Percentiles rank a stretch among this genome's conserved stretches.
Conservation (phyloP, 1,140 invertebrate species). For the Triops cancriformis region DNA sequence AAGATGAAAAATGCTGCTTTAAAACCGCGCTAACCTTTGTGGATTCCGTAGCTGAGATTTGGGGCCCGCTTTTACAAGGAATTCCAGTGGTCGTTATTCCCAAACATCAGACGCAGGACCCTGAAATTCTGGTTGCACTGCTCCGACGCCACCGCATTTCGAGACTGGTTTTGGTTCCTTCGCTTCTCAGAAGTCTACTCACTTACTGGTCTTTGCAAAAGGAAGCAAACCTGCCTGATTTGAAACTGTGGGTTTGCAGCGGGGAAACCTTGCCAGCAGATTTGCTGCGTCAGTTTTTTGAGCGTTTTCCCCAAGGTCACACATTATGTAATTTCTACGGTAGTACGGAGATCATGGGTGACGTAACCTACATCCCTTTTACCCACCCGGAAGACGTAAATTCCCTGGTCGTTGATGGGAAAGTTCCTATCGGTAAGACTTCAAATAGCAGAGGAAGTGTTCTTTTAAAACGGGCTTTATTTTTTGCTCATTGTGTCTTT, state of each 20-base stretch:
- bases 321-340: constrained; percentile 78
- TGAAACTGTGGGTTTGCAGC: constrained; percentile 72
- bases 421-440: constrained; percentile 67
- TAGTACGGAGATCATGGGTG: constrained; percentile 77
- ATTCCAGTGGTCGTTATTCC: constrained; percentile 58
- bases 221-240: constrained; percentile 40
- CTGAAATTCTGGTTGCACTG: constrained; percentile 55
- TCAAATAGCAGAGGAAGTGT: not conserved
- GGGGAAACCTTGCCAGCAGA: constrained; percentile 61
- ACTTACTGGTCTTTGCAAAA: constrained; percentile 50
- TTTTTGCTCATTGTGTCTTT: not conserved
- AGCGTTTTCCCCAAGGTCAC: constrained; percentile 51
- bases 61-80: constrained; percentile 67
- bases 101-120: constrained; percentile 60
- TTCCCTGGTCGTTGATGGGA: constrained; percentile 43
- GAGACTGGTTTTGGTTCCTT: constrained; percentile 71
- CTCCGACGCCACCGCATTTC: constrained; percentile 62
- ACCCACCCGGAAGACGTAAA: constrained; percentile 47
- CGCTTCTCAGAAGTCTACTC: constrained; percentile 63
- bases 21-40: constrained; percentile 84
- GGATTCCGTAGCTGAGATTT: constrained; percentile 76
- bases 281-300: constrained; percentile 61
- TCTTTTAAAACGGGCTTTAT: not conserved
- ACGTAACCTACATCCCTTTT: constrained; percentile 60
- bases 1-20: constrained; percentile 62